phyloP scores from a whole-genome alignment of 2,113 vertebrate genomes.

The Sorex araneus region DNA sequence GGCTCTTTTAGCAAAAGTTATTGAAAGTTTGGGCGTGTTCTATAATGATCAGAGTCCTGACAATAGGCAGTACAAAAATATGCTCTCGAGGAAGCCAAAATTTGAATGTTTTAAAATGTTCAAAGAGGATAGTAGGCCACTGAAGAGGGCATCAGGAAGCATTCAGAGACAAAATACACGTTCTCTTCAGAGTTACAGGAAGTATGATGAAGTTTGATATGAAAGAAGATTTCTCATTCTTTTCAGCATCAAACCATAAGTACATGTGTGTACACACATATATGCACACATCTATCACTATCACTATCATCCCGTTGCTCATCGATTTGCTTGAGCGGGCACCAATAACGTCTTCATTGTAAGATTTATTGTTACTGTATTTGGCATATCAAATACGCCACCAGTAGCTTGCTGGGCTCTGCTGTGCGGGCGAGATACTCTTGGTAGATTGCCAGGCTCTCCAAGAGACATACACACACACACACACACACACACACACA shows the following conservation, averaged over 20 bases:
- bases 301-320: no score
- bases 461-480: no score
- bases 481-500: no score
- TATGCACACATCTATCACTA: no score
- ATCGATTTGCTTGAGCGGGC: no score
- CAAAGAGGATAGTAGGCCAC: not conserved
- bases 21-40: not conserved
- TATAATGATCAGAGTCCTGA: not conserved
- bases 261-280: no score
- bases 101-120: not conserved
- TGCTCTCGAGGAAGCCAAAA: not conserved
- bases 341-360: no score
- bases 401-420: no score
- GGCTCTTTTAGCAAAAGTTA: constrained; percentile 17
- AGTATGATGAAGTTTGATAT: not conserved
- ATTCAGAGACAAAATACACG: not conserved
- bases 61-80: not conserved
- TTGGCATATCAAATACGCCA: no score
- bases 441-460: no score
- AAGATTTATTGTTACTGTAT: no score
- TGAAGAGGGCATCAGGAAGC: not conserved
- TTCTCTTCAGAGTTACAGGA: not conserved
- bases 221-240: constrained; percentile 38
- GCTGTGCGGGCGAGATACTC: no score
- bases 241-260: not conserved